A percentile compares a stretch with the other conserved stretches of the same genome.
These are phyloP conservation scores for Corynorhinus townsendii DNA, from an alignment of 2,113 vertebrate species.

Conservation along the genomic window DNA sequence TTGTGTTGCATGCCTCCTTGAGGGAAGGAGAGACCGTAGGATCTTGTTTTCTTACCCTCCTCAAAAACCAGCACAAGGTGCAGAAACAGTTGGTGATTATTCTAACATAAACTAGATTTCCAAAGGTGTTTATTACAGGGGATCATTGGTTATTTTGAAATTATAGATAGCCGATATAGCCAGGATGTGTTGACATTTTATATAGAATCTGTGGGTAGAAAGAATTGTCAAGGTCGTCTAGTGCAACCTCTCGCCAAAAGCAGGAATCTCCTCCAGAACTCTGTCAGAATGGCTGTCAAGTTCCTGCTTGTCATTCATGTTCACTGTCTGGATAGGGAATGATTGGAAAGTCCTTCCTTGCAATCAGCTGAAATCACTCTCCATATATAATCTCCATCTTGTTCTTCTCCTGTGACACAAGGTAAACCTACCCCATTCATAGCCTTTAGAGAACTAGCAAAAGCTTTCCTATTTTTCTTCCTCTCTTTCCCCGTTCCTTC, in stretches of 20 bases:
- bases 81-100: background rate
- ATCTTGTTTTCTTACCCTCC: background rate
- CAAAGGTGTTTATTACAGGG: background rate
- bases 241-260: background rate
- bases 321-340: background rate
- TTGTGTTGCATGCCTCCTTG: background rate
- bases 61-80: background rate
- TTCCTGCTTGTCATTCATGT: background rate
- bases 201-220: background rate
- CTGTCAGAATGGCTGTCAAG: background rate
- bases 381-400: background rate
- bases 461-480: background rate
- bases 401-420: background rate
- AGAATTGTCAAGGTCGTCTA: background rate
- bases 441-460: background rate
- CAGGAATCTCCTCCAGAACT: background rate
- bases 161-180: background rate
- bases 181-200: background rate
- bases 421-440: background rate
- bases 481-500: background rate
- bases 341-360: conserved; percentile 5
- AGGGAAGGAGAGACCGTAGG: background rate
- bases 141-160: background rate
- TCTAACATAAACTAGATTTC: background rate
- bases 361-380: background rate